Evolutionary conservation across 2,888 invertebrate species (phyloP), one percentile per base, ranked within the genome.

Genomic region (Leptothorax acervorum): DNA sequence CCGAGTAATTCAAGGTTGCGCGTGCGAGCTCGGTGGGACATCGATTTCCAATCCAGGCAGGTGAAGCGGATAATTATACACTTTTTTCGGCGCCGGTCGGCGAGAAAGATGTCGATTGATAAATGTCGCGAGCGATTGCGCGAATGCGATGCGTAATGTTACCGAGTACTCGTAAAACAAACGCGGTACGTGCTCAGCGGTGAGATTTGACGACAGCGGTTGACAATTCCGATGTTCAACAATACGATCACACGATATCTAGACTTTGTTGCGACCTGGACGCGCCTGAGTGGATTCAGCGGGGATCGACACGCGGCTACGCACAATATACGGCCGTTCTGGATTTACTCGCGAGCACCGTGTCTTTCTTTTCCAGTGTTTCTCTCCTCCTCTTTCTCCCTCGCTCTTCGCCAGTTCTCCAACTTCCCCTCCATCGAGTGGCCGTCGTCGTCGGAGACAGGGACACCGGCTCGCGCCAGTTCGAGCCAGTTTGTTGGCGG

Each of bases 391-490:
- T 83, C 76, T 81, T 82, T 39, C 70, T 39, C 31, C 18, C n/a
- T 57, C 60, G 12, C 57, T 76, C 60, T 35, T 75, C 42, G 68
- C 68, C 63, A 53, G 76, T 66, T 70, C 18, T 73, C 51, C 71
- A 39, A 73, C 66, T 35, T 75, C 73, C 78, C 83, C 74, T 63
- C 70, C 75, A 76, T 57, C 76, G 70, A 45, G 53, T 74, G 87
- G 65, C 86, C 12, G 90, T 84, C 89, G 90, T 91, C 89, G 87
- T 85, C 68, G 39, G 53, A 51, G 79, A 88, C 87, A 73, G 82
- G 84, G 83, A 83, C 76, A 89, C 91, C 89, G 91, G 93, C 92
- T 93, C 82, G 85, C 85, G 91, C 94, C 93, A 92, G 94, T 94
- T 93, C 88, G 78, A 94, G 92, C 93, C 93, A 92, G 93, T 94